Evolutionary conservation across 2,797 vertebrate species (phyloP).

Genomic region (Halcyon chelicuti): DNA sequence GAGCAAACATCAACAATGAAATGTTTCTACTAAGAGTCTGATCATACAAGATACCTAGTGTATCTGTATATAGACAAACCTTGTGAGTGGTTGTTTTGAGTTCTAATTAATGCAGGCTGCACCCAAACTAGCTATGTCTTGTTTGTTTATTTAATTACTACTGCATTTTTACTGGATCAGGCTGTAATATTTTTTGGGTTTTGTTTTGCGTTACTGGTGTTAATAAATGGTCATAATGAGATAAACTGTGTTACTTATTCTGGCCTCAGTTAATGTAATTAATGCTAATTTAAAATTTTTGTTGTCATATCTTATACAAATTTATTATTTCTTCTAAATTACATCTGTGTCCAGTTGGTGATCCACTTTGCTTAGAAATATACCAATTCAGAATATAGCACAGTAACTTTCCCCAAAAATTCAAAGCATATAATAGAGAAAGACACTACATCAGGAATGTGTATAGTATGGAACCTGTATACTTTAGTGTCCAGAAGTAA

Average conservation of each 20-base stretch:
- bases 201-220: neutral
- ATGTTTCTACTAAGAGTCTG: neutral
- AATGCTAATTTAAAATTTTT: neutral
- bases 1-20: neutral
- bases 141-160: neutral
- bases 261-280: neutral
- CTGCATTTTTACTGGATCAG: neutral
- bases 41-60: neutral
- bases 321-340: neutral
- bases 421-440: neutral
- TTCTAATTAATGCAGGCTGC: neutral
- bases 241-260: neutral
- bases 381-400: neutral
- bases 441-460: fast-evolving
- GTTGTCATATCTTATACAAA: neutral
- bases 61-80: neutral
- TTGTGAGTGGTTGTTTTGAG: neutral
- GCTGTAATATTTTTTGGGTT: neutral
- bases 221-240: neutral
- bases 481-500: neutral
- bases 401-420: neutral
- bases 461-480: neutral
- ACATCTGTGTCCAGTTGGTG: neutral
- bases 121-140: neutral
- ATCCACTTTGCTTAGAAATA: neutral